Percentiles rank a stretch among this genome's conserved stretches.
These are phyloP conservation scores for Brienomyrus brachyistius DNA, from an alignment of 2,113 vertebrate genomes.

Conservation along the genomic window DNA sequence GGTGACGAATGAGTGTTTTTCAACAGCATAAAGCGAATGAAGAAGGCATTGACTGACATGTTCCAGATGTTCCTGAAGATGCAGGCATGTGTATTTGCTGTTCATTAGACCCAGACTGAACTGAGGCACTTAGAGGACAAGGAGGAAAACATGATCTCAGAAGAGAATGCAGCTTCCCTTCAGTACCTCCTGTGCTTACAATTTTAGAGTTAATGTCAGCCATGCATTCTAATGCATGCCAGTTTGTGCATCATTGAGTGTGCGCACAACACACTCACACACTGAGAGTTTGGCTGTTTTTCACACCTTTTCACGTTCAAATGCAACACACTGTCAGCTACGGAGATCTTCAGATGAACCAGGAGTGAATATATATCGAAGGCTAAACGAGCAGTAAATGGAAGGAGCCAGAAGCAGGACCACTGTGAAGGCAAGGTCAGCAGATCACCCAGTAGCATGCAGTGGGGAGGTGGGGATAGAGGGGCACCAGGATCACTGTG, in stretches of 20 bases:
- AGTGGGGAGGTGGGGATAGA: neutral
- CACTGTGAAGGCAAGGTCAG: neutral
- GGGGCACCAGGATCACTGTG: neutral
- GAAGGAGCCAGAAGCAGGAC: neutral
- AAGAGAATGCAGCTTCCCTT: neutral
- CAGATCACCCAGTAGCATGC: neutral
- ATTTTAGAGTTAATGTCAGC: conserved; percentile 35
- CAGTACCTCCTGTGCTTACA: conserved; percentile 39
- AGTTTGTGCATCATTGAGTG: conserved; percentile 29
- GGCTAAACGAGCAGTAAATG: neutral
- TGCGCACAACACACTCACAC: conserved; percentile 47
- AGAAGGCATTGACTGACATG: neutral
- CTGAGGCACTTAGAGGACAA: neutral
- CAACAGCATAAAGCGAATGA: neutral
- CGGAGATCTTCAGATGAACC: neutral
- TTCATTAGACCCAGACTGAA: neutral
- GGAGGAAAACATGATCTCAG: neutral
- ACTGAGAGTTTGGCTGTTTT: conserved; percentile 55
- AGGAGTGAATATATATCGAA: neutral
- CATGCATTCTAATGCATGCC: conserved; percentile 45
- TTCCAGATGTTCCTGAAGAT: neutral
- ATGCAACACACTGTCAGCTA: neutral
- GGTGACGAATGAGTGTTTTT: neutral
- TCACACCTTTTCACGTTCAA: conserved; percentile 32
- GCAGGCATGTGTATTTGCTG: neutral